phyloP scores from a whole-genome alignment of 2,113 vertebrate species.

The Aegithalos caudatus region DNA sequence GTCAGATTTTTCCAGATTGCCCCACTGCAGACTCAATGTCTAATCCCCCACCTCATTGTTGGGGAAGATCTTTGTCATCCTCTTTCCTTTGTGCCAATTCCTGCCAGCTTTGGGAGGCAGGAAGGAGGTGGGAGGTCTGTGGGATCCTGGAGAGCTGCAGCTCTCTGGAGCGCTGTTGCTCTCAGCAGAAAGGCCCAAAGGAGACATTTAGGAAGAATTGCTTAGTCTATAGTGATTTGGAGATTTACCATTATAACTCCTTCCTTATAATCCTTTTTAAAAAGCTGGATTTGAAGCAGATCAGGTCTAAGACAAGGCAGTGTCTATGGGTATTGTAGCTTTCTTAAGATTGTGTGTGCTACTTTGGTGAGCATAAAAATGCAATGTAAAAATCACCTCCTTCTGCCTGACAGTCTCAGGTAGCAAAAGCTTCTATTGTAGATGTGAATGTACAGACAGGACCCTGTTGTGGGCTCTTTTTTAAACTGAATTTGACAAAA shows the following conservation, averaged over 20 bases:
- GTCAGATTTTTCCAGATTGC: not conserved
- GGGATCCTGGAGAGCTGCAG: not conserved
- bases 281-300: not conserved
- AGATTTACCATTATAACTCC: not conserved
- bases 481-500: not conserved
- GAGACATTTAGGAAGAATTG: not conserved
- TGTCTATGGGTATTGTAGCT: not conserved
- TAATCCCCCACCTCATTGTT: not conserved
- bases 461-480: rapidly evolving
- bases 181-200: not conserved
- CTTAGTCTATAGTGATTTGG: not conserved
- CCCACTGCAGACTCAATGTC: not conserved
- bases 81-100: not conserved
- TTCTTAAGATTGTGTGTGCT: not conserved
- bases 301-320: not conserved
- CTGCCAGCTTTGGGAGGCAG: not conserved
- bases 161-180: not conserved
- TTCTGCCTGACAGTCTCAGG: not conserved
- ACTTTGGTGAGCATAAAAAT: not conserved
- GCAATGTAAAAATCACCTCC: not conserved
- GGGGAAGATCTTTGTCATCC: not conserved
- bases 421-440: not conserved
- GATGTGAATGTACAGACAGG: not conserved
- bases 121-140: not conserved
- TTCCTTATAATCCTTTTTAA: not conserved